Base-by-base conservation (phyloP, 53 echinoderm and acorn worm genomes). In the Holothuria leucospilota region DNA sequence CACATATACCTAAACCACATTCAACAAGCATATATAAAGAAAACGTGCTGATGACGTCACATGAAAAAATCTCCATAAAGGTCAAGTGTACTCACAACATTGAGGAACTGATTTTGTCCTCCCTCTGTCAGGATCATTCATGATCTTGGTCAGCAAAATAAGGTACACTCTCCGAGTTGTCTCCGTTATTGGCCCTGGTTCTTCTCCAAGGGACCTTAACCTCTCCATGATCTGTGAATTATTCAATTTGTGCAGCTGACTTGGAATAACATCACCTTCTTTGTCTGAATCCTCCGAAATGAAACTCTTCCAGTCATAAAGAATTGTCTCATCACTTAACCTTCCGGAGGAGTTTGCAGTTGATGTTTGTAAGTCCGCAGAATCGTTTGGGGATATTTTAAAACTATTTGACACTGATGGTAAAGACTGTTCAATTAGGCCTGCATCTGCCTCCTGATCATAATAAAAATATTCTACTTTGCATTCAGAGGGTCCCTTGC, bases 111-210 rank as follows among this genome's bases (percentile, higher is more conserved):
- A 21, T 38, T 62, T 80, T 20, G 59, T 15, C 59, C 61, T 59
- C 20, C 56, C 61, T 61, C 80, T 59, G 20, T 60, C 80, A 16
- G 80, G 80, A 61, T 80, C 80, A 15, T 61, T 59, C 20, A 80
- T 12, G 24, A 80, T 72, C 78, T 88, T 93, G 10, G 84, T 70
- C 21, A 97, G 90, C 16, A 89, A 77, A 24, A 89, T 85, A 20
- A 93, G 85, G 56, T 97, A 97, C n/a, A 97, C 93, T 71, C 86
- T 89, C 9, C 93, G 87, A 20, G 97, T 97, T 0, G 93, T 97
- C 39, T 87, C 51, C 5, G 94, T 97, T n/a, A 97, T 83, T 8
- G 97, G 97, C 16, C 97, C 97, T 39, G 92, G 89, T 40, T 91
- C 86, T 56, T 95, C 93, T 7, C 97, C 97, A 53, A 82, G 88